Evolutionary conservation across 2,797 vertebrate genomes (phyloP).

Genomic region (Sebastes nivosus): DNA sequence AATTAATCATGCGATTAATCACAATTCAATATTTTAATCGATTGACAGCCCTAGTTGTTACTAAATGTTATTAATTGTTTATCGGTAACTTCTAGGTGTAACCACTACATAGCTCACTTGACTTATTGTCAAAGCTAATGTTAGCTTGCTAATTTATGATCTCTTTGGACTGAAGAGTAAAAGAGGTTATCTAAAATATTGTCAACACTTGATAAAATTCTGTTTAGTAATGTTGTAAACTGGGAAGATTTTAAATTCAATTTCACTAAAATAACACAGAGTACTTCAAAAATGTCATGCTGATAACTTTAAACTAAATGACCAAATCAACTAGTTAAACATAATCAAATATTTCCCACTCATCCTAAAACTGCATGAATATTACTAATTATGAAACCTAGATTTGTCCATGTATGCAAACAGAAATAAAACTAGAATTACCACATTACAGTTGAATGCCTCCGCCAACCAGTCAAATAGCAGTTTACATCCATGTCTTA

Average conservation of each 20-base stretch:
- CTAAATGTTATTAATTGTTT: background rate
- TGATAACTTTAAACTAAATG: background rate
- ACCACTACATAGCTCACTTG: background rate
- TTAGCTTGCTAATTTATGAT: background rate
- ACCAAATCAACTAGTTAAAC: background rate
- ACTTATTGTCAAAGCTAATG: background rate
- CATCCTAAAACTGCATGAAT: background rate
- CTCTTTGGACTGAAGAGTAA: background rate
- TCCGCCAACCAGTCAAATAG: too few relatives aligned
- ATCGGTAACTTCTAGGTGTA: background rate
- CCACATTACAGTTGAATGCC: accelerated
- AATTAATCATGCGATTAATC: too few relatives aligned
- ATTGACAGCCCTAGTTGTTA: background rate
- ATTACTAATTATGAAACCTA: background rate
- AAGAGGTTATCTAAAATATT: background rate
- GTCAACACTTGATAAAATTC: accelerated
- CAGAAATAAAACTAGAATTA: too few relatives aligned
- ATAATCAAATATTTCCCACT: background rate
- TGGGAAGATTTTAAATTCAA: background rate
- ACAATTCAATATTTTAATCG: too few relatives aligned
- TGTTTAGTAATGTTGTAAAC: background rate
- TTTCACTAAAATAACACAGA: background rate
- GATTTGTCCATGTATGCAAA: background rate
- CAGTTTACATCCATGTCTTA: too few relatives aligned
- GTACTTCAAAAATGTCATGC: background rate